phyloP scores from a whole-genome alignment of 2,113 vertebrate genomes.

The Corynorhinus townsendii region DNA sequence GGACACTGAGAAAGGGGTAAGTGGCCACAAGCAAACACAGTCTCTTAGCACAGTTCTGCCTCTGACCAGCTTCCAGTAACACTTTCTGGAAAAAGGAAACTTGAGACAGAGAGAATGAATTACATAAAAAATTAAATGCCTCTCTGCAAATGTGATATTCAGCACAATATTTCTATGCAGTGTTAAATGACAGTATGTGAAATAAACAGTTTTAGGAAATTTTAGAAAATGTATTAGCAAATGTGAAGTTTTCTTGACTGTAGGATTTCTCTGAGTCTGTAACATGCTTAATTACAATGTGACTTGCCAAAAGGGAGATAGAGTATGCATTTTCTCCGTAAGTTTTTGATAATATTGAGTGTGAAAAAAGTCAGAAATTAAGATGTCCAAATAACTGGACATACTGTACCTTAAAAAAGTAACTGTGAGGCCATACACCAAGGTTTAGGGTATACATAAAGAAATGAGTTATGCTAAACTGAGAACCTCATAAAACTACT shows the following conservation, averaged over 20 bases:
- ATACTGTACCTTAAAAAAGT: background rate
- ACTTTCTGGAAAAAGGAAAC: background rate
- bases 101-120: background rate
- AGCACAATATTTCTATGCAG: background rate
- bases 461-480: background rate
- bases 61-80: background rate
- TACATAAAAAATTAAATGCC: background rate
- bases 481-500: background rate
- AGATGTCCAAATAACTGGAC: background rate
- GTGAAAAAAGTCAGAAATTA: constrained; percentile 31
- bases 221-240: constrained; percentile 14
- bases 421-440: background rate
- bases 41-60: background rate
- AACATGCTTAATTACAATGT: background rate
- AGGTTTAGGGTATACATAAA: background rate
- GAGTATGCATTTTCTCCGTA: background rate
- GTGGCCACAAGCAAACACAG: background rate
- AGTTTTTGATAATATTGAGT: background rate
- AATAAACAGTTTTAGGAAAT: background rate
- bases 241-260: background rate
- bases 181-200: background rate
- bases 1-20: background rate
- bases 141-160: background rate
- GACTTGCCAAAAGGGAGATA: background rate
- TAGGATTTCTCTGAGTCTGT: background rate